Base-by-base conservation (phyloP, 92 coral and sea anemone genomes). In the Phenganax stokvisi region DNA sequence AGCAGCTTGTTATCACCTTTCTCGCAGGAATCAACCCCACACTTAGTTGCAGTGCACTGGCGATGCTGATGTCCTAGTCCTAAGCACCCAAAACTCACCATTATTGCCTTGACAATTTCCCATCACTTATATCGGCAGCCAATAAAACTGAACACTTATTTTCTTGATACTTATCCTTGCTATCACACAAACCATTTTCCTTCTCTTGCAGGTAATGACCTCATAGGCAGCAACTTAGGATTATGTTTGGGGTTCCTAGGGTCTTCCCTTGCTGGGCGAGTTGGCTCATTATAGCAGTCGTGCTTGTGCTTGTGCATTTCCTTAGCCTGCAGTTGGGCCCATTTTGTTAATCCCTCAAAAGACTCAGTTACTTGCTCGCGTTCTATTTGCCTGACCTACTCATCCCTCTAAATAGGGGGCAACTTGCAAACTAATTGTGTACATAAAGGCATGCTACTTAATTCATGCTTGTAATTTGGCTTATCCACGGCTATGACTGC, bases 401-500 rank as follows among this genome's bases (percentile, higher is more conserved):
- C 85, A 73, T 81, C 85, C 69, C 51, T 83, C 81, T 83, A 81
- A 8, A 44, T 73, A 71, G 59, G 28, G 5, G 86, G 81, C 70
- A 83, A 70, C 54, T 83, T 83, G 6, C 81, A 15, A 69, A 61
- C 86, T 62, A 83, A 62, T 71, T 55, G 71, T 17, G 59, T 60
- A 13, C 86, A 83, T 6, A 83, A 62, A 16, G 86, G 81, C n/a
- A 62, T 70, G 56, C 81, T 83, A 28, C 28, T 31, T 13, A 83
- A 59, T 53, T 83, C 86, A 51, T 74, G 88, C 37, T 44, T 60
- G 65, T 71, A 85, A 56, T 58, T 64, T 10, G 88, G 88, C 17
- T 60, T 20, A 64, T 85, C 85, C 54, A 85, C 56, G 13, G 88
- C 88, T 72, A 85, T 81, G 20, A 85, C 88, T 10, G 88, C 88